Evolutionary conservation across 2,797 vertebrate genomes (phyloP), one percentile per base, ranked within the genome.

Genomic region (Neosalanx taihuensis): DNA sequence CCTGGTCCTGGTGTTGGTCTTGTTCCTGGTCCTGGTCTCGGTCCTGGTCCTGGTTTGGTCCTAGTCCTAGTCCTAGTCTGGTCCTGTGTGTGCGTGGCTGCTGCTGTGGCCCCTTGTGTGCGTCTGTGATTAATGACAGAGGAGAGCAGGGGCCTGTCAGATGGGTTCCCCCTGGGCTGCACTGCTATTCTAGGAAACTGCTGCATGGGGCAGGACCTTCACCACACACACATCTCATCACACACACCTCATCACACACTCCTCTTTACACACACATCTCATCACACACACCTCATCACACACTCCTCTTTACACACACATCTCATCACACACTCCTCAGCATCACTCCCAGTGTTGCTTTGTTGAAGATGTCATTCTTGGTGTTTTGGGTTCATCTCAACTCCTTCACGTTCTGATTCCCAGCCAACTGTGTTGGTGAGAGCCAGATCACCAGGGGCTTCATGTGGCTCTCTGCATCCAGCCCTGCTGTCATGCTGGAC

Each of bases 101-200:
- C 26, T 49, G 23, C 37, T 66, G 41, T 66, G 20, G 6, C 12
- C 70, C 83, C 86, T 84, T 84, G 85, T 75, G 81, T 86, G n/a
- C 33, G n/a, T 85, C 89, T 89, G 86, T 91, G 90, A 91, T 91
- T 90, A 90, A 91, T 90, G 85, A 74, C 86, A 59, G 26, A 82
- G 78, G 70, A 89, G 90, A 90, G 85, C 89, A 90, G 81, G 79
- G 85, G 84, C 86, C 88, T 86, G 88, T 88, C 88, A 87, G 73
- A 79, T 74, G 31, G 2, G 58, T 31, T 17, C 64, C 5, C 86
- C 84, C 83, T 82, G 82, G 79, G 84, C 84, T 74, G 81, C 81
- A 84, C 84, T 89, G 77, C 89, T 90, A 89, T 89, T 90, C 83
- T 87, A 76, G 87, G 86, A 86, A 79, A 79, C 82, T 4, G 66